Percentiles rank a stretch among this genome's conserved stretches.
Evolutionary conservation across 2,113 vertebrate species (phyloP).

Genomic region (Electrona antarctica): DNA sequence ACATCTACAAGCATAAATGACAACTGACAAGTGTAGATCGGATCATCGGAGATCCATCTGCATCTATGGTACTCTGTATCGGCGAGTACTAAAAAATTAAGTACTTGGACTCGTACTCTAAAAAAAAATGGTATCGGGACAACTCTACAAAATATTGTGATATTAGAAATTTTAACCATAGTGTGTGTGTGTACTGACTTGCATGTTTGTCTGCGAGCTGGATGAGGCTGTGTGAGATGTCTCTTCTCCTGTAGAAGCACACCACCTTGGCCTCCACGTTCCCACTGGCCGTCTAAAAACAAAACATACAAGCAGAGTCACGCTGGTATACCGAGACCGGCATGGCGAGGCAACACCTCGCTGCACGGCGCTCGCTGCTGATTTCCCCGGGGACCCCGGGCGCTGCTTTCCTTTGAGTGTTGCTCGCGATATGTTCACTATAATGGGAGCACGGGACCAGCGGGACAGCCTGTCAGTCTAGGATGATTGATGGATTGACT

Average conservation of each 20-base stretch:
- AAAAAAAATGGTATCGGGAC: no score
- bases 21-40: no score
- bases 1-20: no score
- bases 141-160: no score
- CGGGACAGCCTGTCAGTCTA: conserved; percentile 23
- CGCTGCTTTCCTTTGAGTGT: conserved; percentile 24
- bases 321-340: conserved; percentile 14
- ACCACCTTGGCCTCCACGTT: conserved; percentile 99
- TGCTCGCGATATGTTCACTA: conserved; percentile 32
- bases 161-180: not conserved
- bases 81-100: no score
- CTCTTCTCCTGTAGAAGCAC: conserved; percentile 96
- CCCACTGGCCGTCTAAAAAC: conserved; percentile 92
- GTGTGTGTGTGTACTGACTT: conserved; percentile 77
- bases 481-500: conserved; percentile 54
- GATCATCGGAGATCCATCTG: no score
- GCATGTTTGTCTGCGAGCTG: conserved; percentile 98
- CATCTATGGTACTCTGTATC: no score
- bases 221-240: conserved; percentile 98
- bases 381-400: conserved; percentile 57
- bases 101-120: no score
- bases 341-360: conserved; percentile 17
- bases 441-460: conserved; percentile 44
- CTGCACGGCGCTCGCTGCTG: conserved; percentile 26
- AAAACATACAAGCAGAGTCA: not conserved